Percentiles rank a stretch among this genome's conserved stretches.
phyloP scores from a whole-genome alignment of 2,797 vertebrate genomes.

The Uromys caudimaculatus region DNA sequence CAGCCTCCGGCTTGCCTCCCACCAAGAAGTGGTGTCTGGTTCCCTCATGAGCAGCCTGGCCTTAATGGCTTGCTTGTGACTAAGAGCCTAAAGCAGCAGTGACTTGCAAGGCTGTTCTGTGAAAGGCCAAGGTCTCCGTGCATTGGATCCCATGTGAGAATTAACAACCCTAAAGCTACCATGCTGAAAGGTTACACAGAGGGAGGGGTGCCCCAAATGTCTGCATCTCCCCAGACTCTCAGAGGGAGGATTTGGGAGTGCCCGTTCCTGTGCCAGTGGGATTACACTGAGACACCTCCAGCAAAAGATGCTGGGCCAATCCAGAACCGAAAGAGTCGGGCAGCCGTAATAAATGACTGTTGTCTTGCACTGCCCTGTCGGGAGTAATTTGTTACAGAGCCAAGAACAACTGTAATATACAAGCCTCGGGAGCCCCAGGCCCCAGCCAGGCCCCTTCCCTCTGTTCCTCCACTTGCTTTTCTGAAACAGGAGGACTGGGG shows the following conservation, averaged over 20 bases:
- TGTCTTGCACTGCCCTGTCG: not conserved
- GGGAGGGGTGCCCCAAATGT: not conserved
- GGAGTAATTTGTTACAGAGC: not conserved
- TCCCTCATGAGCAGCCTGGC: not conserved
- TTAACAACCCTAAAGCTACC: not conserved
- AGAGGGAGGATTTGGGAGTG: not conserved
- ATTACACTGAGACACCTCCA: not conserved
- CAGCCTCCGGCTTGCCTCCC: not conserved
- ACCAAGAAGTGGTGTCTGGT: not conserved
- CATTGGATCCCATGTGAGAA: not conserved
- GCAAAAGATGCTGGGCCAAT: not conserved
- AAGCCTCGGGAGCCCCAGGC: not conserved
- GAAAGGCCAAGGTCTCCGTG: not conserved
- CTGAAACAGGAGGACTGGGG: not conserved
- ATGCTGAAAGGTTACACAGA: rapidly evolving
- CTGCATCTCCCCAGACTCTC: not conserved
- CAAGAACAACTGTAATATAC: not conserved
- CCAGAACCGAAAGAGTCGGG: not conserved
- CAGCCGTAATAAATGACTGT: rapidly evolving
- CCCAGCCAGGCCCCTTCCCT: not conserved
- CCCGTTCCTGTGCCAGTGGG: not conserved
- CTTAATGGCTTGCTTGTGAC: not conserved
- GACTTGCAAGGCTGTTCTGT: not conserved
- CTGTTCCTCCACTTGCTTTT: not conserved
- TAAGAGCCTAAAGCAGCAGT: not conserved